A percentile compares a stretch with the other conserved stretches of the same genome.
phyloP scores from a whole-genome alignment of 2,888 invertebrate genomes.

The Biston stratarius region DNA sequence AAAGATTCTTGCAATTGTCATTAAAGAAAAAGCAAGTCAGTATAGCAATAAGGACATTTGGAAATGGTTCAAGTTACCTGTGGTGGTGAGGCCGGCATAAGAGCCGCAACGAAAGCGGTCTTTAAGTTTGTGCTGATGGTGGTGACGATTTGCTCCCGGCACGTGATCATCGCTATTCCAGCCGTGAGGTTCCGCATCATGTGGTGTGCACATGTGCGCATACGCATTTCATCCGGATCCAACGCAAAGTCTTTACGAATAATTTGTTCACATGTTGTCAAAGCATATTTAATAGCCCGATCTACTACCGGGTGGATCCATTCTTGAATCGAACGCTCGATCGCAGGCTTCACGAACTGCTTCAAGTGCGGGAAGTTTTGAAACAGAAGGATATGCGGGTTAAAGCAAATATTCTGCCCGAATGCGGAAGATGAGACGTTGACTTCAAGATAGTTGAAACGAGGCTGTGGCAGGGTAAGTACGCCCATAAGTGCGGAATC shows the following conservation, averaged over 20 bases:
- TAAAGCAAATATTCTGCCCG: constrained; percentile 93
- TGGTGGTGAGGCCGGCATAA: constrained; percentile 88
- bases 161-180: constrained; percentile 99
- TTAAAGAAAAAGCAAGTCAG: too few species aligned
- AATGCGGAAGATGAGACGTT: constrained; percentile 92
- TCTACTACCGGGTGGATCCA: constrained; percentile 98
- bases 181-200: constrained; percentile 98
- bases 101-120: constrained; percentile 91
- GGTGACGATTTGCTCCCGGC: constrained; percentile 95
- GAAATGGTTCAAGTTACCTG: constrained; percentile 64
- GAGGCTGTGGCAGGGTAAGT: constrained; percentile 93
- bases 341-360: constrained; percentile 94
- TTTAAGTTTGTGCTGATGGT: constrained; percentile 96
- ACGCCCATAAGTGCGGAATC: constrained; percentile 80
- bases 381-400: constrained; percentile 91
- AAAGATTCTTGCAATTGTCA: too few species aligned
- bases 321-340: constrained; percentile 98
- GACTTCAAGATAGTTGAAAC: constrained; percentile 96
- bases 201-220: constrained; percentile 97
- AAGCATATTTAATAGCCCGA: constrained; percentile 97
- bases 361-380: constrained; percentile 96
- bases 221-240: constrained; percentile 96
- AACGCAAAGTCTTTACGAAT: constrained; percentile 98
- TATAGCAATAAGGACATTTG: not conserved
- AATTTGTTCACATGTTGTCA: constrained; percentile 98